Conservation (phyloP, 1,140 invertebrate genomes). For the Papilio helenus region DNA sequence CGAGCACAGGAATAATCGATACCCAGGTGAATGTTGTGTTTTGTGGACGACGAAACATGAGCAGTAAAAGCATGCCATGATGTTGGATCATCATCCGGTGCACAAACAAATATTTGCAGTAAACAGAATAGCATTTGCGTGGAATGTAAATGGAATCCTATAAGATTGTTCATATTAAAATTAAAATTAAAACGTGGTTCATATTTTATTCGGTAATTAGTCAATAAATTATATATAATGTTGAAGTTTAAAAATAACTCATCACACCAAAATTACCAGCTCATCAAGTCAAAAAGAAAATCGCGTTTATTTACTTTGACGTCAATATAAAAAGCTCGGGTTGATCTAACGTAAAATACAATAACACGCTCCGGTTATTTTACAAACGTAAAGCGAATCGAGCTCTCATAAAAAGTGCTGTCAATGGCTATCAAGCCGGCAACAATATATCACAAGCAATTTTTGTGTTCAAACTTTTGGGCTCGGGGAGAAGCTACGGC, state of each 20-base stretch:
- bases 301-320: neutral
- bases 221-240: no score
- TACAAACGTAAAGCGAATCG: constrained; percentile 6
- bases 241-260: no score
- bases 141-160: no score
- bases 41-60: neutral
- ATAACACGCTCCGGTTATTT: constrained; percentile 9
- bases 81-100: neutral
- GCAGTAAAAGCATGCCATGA: neutral
- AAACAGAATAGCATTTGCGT: neutral
- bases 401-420: neutral
- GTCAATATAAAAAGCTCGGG: neutral
- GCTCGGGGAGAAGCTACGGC: neutral
- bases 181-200: no score
- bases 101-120: neutral
- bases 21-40: neutral
- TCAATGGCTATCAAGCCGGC: neutral
- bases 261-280: no score
- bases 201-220: no score
- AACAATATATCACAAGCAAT: constrained; percentile 12
- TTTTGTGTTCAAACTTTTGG: constrained; percentile 10
- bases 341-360: neutral
- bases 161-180: no score
- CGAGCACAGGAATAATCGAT: neutral
- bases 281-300: neutral